Percentiles rank a stretch among this genome's conserved stretches.
Conservation (phyloP, 2,113 vertebrate genomes). For the Myodes glareolus region DNA sequence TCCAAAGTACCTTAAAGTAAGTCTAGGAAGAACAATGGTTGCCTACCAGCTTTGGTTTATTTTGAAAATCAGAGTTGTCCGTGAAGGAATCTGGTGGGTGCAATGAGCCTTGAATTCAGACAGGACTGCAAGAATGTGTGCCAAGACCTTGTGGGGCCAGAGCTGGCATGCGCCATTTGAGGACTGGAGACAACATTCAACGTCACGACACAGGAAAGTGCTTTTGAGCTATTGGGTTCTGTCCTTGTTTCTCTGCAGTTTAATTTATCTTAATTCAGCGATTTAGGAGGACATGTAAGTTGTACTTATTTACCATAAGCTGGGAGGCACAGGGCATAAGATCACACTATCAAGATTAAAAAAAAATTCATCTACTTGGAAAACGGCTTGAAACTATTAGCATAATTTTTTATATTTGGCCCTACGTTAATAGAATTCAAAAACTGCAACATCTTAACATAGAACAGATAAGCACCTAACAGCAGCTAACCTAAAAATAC, state of each 20-base stretch:
- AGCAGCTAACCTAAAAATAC: neutral
- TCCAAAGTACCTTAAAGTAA: neutral
- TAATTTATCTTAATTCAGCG: neutral
- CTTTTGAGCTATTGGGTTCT: neutral
- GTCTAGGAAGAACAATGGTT: neutral
- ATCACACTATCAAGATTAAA: conserved; percentile 18
- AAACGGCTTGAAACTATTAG: conserved; percentile 29
- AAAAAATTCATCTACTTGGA: neutral
- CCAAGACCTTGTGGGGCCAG: neutral
- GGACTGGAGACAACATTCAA: neutral
- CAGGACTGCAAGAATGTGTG: neutral
- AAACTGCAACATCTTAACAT: neutral
- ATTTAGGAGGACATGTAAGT: neutral
- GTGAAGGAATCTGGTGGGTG: neutral
- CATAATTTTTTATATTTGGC: neutral
- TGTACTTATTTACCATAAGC: conserved; percentile 3
- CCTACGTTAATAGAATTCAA: neutral
- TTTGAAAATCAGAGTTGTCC: conserved; percentile 19
- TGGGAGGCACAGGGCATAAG: neutral
- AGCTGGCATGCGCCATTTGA: neutral
- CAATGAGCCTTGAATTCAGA: neutral
- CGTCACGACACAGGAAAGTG: neutral
- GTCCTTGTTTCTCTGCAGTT: neutral
- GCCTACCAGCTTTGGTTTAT: neutral
- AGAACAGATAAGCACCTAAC: neutral